These are phyloP conservation scores for Leptoteleia sp. DNA, from an alignment of 1,140 invertebrate species.

Conservation along the genomic window DNA sequence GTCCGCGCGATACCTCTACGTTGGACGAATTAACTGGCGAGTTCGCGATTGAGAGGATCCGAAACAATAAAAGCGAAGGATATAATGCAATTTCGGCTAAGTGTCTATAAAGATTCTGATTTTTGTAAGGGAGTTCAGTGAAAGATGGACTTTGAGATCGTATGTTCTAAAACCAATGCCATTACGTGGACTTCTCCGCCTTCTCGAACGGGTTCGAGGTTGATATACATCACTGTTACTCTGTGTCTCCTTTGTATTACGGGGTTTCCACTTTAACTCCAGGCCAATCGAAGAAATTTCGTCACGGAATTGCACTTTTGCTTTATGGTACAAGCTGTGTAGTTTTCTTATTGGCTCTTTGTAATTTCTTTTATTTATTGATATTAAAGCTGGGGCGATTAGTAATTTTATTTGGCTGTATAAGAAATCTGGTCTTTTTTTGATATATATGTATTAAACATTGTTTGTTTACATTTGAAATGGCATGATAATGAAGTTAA, in stretches of 20 bases:
- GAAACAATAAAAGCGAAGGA: slow-evolving; percentile 8
- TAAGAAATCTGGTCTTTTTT: no score
- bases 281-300: not conserved
- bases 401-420: no score
- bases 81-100: slow-evolving; percentile 21
- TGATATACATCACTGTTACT: slow-evolving; percentile 38
- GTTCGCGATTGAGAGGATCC: not conserved
- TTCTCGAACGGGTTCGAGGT: slow-evolving; percentile 1
- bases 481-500: no score
- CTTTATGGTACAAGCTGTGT: no score
- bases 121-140: slow-evolving; percentile 3
- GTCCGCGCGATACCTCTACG: not conserved
- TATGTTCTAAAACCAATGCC: slow-evolving; percentile 35
- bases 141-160: slow-evolving; percentile 17
- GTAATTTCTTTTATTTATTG: no score
- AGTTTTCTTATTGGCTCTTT: no score
- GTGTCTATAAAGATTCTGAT: slow-evolving; percentile 37
- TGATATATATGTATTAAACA: no score
- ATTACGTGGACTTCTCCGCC: slow-evolving; percentile 30
- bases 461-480: no score
- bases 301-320: not conserved
- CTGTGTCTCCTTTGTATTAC: slow-evolving; percentile 24
- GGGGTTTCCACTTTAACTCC: slow-evolving; percentile 16
- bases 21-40: not conserved
- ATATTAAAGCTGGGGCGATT: no score